These are phyloP conservation scores for Flexamia atlantica DNA, from an alignment of 2,888 invertebrate genomes.

Conservation along the genomic window DNA sequence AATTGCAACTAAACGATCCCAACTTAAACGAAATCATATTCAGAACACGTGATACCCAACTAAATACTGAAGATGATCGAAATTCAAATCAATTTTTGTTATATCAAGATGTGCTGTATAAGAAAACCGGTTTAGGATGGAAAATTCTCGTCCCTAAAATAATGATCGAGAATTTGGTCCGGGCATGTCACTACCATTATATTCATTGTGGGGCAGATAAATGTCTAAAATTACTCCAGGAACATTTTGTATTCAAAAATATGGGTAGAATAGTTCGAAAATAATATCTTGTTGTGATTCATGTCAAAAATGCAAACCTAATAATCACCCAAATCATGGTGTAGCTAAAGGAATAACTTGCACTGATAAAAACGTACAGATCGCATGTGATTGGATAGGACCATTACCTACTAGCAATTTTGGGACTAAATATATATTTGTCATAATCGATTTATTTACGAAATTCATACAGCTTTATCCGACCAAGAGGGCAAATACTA, in stretches of 20 bases:
- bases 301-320: not conserved
- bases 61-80: too few species aligned
- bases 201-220: constrained; percentile 14
- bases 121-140: too few species aligned
- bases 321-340: not conserved
- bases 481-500: not conserved
- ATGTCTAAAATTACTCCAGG: not conserved
- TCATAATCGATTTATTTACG: not conserved
- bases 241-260: not conserved
- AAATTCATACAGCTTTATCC: not conserved
- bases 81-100: too few species aligned
- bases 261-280: not conserved
- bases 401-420: too few species aligned
- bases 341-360: not conserved
- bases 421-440: not conserved
- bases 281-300: not conserved
- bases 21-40: too few species aligned
- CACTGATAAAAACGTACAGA: too few species aligned
- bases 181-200: not conserved
- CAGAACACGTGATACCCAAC: too few species aligned
- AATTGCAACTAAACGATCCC: too few species aligned
- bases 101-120: too few species aligned
- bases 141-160: too few species aligned
- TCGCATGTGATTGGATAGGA: too few species aligned
- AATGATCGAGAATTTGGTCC: not conserved